Evolutionary conservation across 2,888 invertebrate species (phyloP), one percentile per base, ranked within the genome.

Genomic region (Polylopha cassiicola): DNA sequence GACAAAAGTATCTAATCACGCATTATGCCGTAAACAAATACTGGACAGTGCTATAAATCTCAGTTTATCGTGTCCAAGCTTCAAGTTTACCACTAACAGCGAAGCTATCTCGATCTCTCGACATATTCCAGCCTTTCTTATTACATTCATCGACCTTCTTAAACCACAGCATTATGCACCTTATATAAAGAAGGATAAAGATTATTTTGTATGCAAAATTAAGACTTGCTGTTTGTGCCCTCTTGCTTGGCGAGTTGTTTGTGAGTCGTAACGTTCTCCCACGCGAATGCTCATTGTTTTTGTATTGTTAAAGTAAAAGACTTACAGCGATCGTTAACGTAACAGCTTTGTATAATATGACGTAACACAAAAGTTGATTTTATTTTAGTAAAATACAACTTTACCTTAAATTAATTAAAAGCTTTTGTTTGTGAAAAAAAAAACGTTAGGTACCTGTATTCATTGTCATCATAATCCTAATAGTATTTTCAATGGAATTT

Each of bases 221-320:
- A 57, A 50, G 47, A 44, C 42, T 43, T 59, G 59, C 52, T 54
- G 49, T 56, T 61, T 58, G 55, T 62, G 54, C 60, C 64, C 61
- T 61, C 70, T 73, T 61, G 62, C 63, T 63, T 58, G 61, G 59
- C 55, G 64, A 64, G 69, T 70, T 76, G 71, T 76, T 73, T 71
- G 69, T 68, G 65, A 65, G 62, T 51, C 61, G 61, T 67, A 61
- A 59, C 66, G 61, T 56, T 63, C 68, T 72, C 67, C 66, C 65
- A 67, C 65, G 65, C 69, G 66, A 67, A 71, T 67, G 73, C 72
- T 74, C 73, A 73, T 72, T 72, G 75, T 69, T 73, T 63, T 65
- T 52, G 65, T 55, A 51, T 67, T 66, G 67, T 53, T 43, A 56
- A 69, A 67, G 59, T 58, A 51, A 51, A 8, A 50, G 44, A 44